Evolutionary conservation across 1,140 invertebrate species (phyloP).

Genomic region (Nasonia longicornis): DNA sequence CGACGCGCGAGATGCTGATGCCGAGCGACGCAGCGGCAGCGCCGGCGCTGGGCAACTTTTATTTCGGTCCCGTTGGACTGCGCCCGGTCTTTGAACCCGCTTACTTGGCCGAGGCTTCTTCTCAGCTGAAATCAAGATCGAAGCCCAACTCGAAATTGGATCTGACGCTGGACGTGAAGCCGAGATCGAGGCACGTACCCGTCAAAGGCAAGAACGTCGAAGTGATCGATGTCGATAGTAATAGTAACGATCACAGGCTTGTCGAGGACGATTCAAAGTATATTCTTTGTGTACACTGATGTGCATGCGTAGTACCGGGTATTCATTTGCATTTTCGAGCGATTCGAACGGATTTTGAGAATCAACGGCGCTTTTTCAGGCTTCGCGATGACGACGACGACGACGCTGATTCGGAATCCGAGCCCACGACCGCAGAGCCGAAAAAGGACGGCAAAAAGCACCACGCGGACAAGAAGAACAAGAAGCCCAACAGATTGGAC

Average conservation of each 20-base stretch:
- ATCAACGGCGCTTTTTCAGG: background rate
- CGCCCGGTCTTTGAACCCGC: background rate
- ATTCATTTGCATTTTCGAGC: too few species aligned
- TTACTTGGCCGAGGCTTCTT: background rate
- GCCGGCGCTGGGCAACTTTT: conserved; percentile 14
- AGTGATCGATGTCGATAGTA: background rate
- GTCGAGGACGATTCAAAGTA: background rate
- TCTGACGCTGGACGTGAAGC: conserved; percentile 12
- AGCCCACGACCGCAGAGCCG: background rate
- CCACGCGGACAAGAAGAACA: background rate
- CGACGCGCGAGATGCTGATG: conserved; percentile 10
- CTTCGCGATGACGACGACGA: background rate
- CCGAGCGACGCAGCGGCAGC: background rate
- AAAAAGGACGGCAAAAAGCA: background rate
- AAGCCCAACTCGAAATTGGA: background rate
- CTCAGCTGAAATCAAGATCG: background rate
- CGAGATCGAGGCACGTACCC: background rate
- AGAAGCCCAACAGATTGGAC: background rate
- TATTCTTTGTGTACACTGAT: too few species aligned
- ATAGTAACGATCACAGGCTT: background rate
- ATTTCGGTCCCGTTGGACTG: conserved; percentile 6
- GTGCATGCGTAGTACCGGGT: too few species aligned
- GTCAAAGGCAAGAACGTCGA: conserved; percentile 2
- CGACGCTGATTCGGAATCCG: background rate
- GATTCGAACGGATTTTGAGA: background rate